Base-by-base conservation (phyloP, 2,797 vertebrate species). In the Gephyroberyx darwinii region DNA sequence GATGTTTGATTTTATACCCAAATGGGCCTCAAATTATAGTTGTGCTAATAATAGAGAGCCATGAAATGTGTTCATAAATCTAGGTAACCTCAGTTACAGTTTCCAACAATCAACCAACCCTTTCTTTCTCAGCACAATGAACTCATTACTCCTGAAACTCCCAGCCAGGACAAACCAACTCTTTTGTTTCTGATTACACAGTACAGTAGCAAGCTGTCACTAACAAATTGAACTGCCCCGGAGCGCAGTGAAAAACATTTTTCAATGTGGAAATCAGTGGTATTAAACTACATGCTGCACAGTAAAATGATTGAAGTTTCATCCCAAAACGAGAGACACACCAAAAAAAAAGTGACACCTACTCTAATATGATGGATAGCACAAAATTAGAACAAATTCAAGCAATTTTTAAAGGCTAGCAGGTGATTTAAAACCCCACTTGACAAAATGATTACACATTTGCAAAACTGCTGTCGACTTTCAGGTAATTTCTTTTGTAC, bases 181-280 rank as follows among this genome's bases (percentile, higher is more conserved):
- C 45, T 65, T 56, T 61, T 30, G 41, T 37, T 45, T 51, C 19
- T 55, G 39, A 47, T 78, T 55, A 68, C 48, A 19, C 50, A 19
- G 39, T 45, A 17, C 71, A 58, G 65, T 37, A 4, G 62, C n/a
- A 58, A 77, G 74, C 56, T 70, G 65, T 68, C 72, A 64, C 31
- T 14, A 55, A 61, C 57, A 80, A 69, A 80, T 80, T 1, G 55
- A 73, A 75, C 47, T 39, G 69, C 66, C 53, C 20, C 1, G 5
- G 39, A 68, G 60, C 12, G 5, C 43, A 14, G 43, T 45, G 43
- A 16, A 8, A 65, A 72, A 12, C 75, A 52, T 47, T 64, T 50
- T 9, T 68, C 45, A 66, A 0, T 0, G 2, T n/a, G 10, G 63
- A 67, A 50, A 71, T 5, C 41, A 12, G 13, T 6, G 43, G 14